Percentiles rank a stretch among this genome's conserved stretches.
phyloP scores from a whole-genome alignment of 2,888 invertebrate genomes.

The Dynastes tityus region DNA sequence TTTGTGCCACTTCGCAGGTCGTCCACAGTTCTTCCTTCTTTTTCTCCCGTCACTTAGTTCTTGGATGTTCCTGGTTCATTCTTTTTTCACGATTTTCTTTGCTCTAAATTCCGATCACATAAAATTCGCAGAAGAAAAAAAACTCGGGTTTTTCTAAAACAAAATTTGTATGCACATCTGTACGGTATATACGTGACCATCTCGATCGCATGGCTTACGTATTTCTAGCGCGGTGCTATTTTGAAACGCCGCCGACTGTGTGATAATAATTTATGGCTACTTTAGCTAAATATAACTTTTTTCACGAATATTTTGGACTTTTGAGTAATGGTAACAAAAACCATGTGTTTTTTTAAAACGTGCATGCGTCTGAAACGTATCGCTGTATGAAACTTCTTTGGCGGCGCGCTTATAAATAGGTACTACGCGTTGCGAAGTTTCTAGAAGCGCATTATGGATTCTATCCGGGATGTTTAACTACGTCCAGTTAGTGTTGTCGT shows the following conservation, averaged over 20 bases:
- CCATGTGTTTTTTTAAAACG: constrained; percentile 25
- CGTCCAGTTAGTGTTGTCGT: too few relatives aligned
- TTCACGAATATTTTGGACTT: constrained; percentile 24
- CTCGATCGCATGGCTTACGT: constrained; percentile 14
- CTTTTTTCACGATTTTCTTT: background rate
- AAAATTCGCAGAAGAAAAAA: background rate
- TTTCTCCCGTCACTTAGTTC: background rate
- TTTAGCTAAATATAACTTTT: constrained; percentile 45
- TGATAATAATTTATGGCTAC: constrained; percentile 43
- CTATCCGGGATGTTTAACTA: background rate
- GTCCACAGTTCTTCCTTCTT: background rate
- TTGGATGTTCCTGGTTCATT: constrained; percentile 1
- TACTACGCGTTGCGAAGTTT: constrained; percentile 24
- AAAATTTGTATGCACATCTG: constrained; percentile 21
- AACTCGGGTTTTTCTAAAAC: background rate
- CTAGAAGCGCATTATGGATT: constrained; percentile 10
- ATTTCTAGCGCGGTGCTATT: constrained; percentile 30
- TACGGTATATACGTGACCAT: constrained; percentile 32
- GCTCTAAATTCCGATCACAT: constrained; percentile 17
- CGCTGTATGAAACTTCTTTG: constrained; percentile 6
- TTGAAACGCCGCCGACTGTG: constrained; percentile 36
- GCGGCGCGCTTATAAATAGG: constrained; percentile 21
- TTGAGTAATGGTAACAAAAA: constrained; percentile 39
- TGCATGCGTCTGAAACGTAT: constrained; percentile 3
- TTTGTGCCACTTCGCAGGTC: constrained; percentile 32